Evolutionary conservation across 2,113 vertebrate species (phyloP), one percentile per base, ranked within the genome.

Genomic region (Aythya baeri): DNA sequence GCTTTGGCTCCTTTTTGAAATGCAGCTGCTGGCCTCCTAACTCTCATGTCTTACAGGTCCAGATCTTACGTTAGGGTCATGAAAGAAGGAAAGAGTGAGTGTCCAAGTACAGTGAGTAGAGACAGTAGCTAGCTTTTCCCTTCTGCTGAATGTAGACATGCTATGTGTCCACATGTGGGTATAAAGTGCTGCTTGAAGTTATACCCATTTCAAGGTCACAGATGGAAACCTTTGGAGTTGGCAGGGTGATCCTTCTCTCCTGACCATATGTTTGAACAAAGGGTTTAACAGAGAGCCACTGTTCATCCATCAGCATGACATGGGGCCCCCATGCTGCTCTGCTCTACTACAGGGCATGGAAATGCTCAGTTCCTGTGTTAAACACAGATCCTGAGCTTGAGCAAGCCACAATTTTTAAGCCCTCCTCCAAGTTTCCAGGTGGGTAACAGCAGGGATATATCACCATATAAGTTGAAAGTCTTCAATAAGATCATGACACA

Each of bases 321-420:
- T 32, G 0, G 0, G 71, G 12, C 14, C 11, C 10, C 12, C 0
- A 0, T 3, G 6, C 57, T 34, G 18, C 62, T n/a, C 55, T 88
- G 72, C 46, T 38, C 26, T 29, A 31, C 23, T 2, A 1, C n/a
- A 36, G 25, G 2, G 4, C 41, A 13, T 31, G 17, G 46, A 29
- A 61, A 31, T n/a, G 32, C 58, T 83, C 11, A 2, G 43, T 58
- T 92, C 23, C 25, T 1, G 1, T 21, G 14, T 62, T 54, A 87
- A 54, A 70, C 0, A 0, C 41, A 5, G 9, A 31, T 52, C 65
- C 63, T 21, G 34, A 70, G 66, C 58, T 18, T 22, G 46, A 72
- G 15, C 6, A 55, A 79, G 18, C 12, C 10, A 36, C 11, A 58
- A 29, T n/a, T 78, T 85, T 72, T 84, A 86, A 78, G 57, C 21